These are phyloP conservation scores for Arion vulgaris DNA, from an alignment of 1,140 invertebrate species.

Conservation along the genomic window DNA sequence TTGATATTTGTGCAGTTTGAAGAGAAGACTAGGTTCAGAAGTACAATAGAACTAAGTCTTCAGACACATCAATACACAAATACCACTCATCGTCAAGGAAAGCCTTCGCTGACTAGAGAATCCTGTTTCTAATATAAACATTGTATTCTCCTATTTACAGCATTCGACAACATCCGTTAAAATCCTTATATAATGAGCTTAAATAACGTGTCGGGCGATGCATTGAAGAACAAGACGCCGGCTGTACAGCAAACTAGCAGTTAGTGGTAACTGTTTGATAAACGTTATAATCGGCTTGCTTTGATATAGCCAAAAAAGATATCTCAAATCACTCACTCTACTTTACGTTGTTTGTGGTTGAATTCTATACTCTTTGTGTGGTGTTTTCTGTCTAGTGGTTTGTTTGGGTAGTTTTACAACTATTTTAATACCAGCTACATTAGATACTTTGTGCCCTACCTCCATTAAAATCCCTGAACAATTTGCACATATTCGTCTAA, in stretches of 20 bases:
- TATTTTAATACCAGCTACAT: too few species aligned
- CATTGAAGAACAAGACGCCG: background rate
- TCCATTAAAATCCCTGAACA: too few species aligned
- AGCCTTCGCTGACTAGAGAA: background rate
- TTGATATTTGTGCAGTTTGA: background rate
- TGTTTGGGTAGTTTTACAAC: too few species aligned
- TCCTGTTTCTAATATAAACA: background rate
- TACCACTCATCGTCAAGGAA: background rate
- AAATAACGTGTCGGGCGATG: background rate
- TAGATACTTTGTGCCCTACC: too few species aligned
- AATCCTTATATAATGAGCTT: background rate
- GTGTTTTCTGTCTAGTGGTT: too few species aligned
- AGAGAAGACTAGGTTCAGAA: background rate
- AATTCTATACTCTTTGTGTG: background rate
- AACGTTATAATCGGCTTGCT: background rate
- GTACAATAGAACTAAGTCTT: background rate
- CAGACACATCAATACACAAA: background rate
- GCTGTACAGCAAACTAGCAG: background rate
- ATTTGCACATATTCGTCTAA: too few species aligned
- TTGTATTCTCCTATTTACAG: background rate
- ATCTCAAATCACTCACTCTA: background rate
- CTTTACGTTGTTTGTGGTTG: background rate
- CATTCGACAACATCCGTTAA: background rate
- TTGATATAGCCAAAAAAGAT: background rate
- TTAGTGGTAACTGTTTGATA: background rate